Conservation (phyloP, 2,113 vertebrate genomes). For the Hyperopisus bebe region DNA sequence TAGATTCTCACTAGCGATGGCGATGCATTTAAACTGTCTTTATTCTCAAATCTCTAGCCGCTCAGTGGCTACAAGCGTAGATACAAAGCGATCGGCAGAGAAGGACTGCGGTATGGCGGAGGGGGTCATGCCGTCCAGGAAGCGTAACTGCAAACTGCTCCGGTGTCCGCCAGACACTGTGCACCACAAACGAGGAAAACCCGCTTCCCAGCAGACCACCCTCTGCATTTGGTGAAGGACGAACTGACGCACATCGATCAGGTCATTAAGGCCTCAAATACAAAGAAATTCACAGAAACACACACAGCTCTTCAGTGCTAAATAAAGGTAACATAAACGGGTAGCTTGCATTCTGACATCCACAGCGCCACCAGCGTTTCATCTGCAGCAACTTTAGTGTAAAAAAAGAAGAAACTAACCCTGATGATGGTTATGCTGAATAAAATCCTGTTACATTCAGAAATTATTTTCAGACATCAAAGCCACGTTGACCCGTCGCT, state of each 20-base stretch:
- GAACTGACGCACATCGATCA: neutral
- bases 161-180: neutral
- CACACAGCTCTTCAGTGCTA: neutral
- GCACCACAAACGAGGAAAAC: neutral
- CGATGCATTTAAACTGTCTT: constrained; percentile 22
- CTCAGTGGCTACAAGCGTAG: constrained; percentile 28
- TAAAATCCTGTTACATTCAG: constrained; percentile 16
- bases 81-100: constrained; percentile 33
- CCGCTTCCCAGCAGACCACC: neutral
- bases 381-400: neutral
- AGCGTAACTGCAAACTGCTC: neutral
- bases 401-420: neutral
- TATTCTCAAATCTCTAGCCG: constrained; percentile 23
- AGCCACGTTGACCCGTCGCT: neutral
- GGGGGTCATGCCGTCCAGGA: constrained; percentile 14
- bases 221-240: neutral
- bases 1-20: constrained; percentile 6
- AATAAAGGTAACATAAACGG: neutral
- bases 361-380: neutral
- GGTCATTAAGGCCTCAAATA: neutral
- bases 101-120: constrained; percentile 13
- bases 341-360: neutral
- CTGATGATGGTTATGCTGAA: neutral
- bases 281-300: neutral
- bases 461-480: neutral